Percentiles rank a stretch among this genome's conserved stretches.
Evolutionary conservation across 2,797 vertebrate genomes (phyloP).

Genomic region (Acrossocheilus fasciatus): DNA sequence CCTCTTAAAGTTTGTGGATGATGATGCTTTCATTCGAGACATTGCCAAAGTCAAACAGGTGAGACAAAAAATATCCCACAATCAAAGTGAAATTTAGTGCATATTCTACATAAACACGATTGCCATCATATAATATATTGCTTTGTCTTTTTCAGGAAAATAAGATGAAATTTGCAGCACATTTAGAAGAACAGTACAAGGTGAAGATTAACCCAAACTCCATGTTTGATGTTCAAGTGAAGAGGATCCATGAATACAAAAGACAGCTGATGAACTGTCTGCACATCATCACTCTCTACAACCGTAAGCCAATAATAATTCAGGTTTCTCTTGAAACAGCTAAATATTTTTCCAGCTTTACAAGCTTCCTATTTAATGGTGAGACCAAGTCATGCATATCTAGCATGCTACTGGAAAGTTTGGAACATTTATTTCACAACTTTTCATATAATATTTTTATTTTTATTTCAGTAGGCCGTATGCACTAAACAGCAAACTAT

Average conservation of each 20-base stretch:
- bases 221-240: slow-evolving; percentile 93
- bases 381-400: no score
- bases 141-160: slow-evolving; percentile 82
- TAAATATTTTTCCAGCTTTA: neutral
- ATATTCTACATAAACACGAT: neutral
- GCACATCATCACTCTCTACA: slow-evolving; percentile 91
- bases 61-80: slow-evolving; percentile 29
- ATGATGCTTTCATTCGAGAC: slow-evolving; percentile 87
- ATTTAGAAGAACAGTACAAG: slow-evolving; percentile 86
- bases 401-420: neutral
- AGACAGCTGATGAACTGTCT: slow-evolving; percentile 93
- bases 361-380: neutral
- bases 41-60: slow-evolving; percentile 93
- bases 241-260: slow-evolving; percentile 95
- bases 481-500: neutral
- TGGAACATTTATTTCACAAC: neutral
- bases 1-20: slow-evolving; percentile 84
- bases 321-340: neutral
- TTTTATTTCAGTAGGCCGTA: neutral
- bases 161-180: slow-evolving; percentile 87
- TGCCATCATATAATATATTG: neutral
- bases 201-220: slow-evolving; percentile 90
- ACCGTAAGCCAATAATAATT: slow-evolving; percentile 77
- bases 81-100: neutral
- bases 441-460: neutral